phyloP scores from a whole-genome alignment of 2,797 vertebrate genomes.

The Platyrinchus mystaceus region DNA sequence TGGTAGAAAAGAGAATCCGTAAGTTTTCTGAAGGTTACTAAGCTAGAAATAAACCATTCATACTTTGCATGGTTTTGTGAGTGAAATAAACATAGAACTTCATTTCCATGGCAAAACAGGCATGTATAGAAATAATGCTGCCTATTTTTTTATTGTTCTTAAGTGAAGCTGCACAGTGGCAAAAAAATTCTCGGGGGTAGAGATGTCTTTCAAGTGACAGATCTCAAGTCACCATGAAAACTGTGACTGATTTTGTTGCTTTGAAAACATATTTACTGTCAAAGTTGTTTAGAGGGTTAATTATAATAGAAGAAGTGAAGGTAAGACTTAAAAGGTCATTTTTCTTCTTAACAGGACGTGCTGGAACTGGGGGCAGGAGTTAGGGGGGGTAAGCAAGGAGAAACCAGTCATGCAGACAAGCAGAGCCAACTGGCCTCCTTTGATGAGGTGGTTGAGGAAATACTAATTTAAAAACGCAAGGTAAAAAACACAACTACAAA shows the following conservation, averaged over 20 bases:
- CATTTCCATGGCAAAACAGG: background rate
- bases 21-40: background rate
- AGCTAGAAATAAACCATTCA: background rate
- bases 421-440: background rate
- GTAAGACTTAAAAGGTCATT: background rate
- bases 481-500: background rate
- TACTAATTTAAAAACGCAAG: background rate
- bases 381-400: background rate
- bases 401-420: background rate
- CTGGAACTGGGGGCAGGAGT: background rate
- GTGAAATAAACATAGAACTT: background rate
- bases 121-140: background rate
- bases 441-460: background rate
- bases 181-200: background rate
- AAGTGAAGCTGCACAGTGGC: background rate
- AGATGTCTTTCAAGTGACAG: background rate
- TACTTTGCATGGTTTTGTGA: background rate
- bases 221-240: background rate
- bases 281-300: background rate
- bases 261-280: background rate
- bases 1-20: background rate
- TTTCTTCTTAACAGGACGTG: background rate
- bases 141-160: background rate
- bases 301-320: background rate
- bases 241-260: background rate